Percentiles rank a stretch among this genome's conserved stretches.
phyloP scores from a whole-genome alignment of 2,888 invertebrate species.

The Pseudoips prasinana region DNA sequence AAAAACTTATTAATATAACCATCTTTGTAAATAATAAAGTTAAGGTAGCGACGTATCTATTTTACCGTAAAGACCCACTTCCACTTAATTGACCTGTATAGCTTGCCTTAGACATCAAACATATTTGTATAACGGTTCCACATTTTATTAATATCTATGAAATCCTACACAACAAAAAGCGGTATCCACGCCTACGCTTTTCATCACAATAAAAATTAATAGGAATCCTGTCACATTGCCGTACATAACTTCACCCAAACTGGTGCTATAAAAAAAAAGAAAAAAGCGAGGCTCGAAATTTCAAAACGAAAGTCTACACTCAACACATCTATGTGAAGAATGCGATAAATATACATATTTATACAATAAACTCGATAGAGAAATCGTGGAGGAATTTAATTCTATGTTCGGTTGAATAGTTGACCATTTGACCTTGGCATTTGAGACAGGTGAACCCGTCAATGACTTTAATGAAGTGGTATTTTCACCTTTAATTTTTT shows the following conservation, averaged over 20 bases:
- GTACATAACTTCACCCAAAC: slow-evolving; percentile 30
- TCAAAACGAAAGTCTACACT: slow-evolving; percentile 35
- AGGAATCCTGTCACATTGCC: slow-evolving; percentile 31
- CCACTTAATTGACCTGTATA: too few relatives aligned
- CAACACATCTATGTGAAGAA: slow-evolving; percentile 41
- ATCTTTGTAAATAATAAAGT: too few relatives aligned
- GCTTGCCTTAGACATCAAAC: too few relatives aligned
- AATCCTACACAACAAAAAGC: slow-evolving; percentile 18
- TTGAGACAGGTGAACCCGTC: slow-evolving; percentile 39
- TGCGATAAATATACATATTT: slow-evolving; percentile 56
- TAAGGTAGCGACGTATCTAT: too few relatives aligned
- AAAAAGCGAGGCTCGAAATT: slow-evolving; percentile 25
- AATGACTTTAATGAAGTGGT: slow-evolving; percentile 31
- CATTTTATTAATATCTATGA: slow-evolving; percentile 10
- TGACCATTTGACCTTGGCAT: slow-evolving; percentile 70
- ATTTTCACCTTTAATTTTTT: slow-evolving; percentile 19
- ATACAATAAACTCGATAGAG: slow-evolving; percentile 57
- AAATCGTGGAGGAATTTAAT: slow-evolving; percentile 58
- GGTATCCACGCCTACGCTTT: slow-evolving; percentile 21
- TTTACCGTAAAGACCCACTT: too few relatives aligned
- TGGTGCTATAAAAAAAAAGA: slow-evolving; percentile 29
- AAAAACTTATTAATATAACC: too few relatives aligned
- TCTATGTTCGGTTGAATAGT: slow-evolving; percentile 2
- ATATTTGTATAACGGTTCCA: slow-evolving; percentile 6
- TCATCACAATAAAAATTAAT: slow-evolving; percentile 21